phyloP scores from a whole-genome alignment of 2,113 vertebrate genomes.

The Aix galericulata region DNA sequence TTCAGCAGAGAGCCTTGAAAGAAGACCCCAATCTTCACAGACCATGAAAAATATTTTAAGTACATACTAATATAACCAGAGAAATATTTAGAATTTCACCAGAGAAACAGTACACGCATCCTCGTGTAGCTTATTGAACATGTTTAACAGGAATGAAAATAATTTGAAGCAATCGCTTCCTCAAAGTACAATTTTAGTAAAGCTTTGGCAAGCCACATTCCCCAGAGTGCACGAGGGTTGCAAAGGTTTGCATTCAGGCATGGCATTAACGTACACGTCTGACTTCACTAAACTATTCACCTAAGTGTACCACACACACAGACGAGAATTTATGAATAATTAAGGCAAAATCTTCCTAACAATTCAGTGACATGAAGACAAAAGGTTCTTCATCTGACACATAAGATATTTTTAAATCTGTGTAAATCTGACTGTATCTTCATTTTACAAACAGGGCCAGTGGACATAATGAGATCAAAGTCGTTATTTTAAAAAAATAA shows the following conservation, averaged over 20 bases:
- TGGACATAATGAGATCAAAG: fast-evolving
- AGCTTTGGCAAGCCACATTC: background rate
- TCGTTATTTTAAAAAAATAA: background rate
- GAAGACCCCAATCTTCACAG: background rate
- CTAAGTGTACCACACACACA: background rate
- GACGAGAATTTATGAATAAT: background rate
- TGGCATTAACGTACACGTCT: background rate
- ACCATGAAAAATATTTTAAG: background rate
- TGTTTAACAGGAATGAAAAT: background rate
- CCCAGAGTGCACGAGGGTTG: background rate
- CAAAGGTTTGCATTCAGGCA: fast-evolving
- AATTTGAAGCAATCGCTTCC: background rate
- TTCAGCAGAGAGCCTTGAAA: background rate
- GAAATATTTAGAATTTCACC: background rate
- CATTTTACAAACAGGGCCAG: background rate
- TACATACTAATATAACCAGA: background rate
- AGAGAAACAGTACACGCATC: background rate
- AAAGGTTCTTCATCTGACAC: background rate
- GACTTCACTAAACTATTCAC: background rate
- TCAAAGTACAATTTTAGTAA: background rate
- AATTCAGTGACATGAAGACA: background rate
- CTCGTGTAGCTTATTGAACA: fast-evolving
- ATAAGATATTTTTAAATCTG: background rate
- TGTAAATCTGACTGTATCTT: background rate
- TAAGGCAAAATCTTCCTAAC: background rate